Base-by-base conservation (phyloP, 2,113 vertebrate species). In the Megalops atlanticus region DNA sequence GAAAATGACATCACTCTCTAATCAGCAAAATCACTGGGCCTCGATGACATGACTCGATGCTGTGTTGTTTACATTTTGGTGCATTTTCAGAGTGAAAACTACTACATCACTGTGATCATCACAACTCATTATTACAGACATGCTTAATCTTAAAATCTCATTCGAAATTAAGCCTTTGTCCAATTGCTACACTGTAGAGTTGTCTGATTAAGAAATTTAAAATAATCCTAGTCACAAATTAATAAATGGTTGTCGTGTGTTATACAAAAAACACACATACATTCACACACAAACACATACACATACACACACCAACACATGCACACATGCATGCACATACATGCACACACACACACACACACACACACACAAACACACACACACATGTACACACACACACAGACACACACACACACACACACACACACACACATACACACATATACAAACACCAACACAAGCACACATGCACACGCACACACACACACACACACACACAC, bases 21-120 rank as follows among this genome's bases (percentile, higher is more conserved):
- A 79, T 71, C 78, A 70, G 36, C 71, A 45, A 79, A 33, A 78
- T 78, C 58, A 41, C 27, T n/a, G 54, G 24, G 18, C 52, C n/a
- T n/a, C 24, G 31, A 31, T 10, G 31, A 31, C n/a, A 64, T 31
- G n/a, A n/a, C n/a, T n/a, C n/a, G n/a, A n/a, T 24, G 58, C 58
- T n/a, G 11, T n/a, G 31, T n/a, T n/a, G 8, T 38, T 18, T 35
- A 18, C 15, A 73, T 73, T 73, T 73, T 39, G 70, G 21, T 73
- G 21, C 14, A 73, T 16, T 40, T 38, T 15, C 38, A 21, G 18
- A 38, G 69, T 36, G 11, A 16, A 71, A 11, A 36, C 33, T 31
- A 73, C 38, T 27, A 21, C 7, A 73, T 38, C 21, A 73, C 21
- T 73, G 5, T 33, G 3, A 35, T 18, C 6, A 36, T 38, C 4